Conservation (phyloP, 2,797 vertebrate genomes). For the Glyptemys insculpta region DNA sequence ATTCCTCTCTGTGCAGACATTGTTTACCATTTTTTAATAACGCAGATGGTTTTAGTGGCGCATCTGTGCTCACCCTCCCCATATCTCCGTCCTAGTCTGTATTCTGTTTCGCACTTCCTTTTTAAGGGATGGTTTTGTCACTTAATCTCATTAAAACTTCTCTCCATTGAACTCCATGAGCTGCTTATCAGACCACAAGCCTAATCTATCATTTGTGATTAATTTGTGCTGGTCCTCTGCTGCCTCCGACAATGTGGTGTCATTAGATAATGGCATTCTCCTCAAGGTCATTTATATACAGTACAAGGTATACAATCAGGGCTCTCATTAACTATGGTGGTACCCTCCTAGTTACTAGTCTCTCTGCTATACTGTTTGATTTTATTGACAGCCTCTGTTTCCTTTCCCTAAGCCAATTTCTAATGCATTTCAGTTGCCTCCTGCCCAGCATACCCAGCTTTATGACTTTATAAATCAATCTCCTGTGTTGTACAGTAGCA, state of each 20-base stretch:
- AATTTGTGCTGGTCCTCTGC: slow-evolving; percentile 47
- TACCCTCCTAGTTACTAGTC: slow-evolving; percentile 32
- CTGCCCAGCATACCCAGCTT: background rate
- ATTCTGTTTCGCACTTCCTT: slow-evolving; percentile 62
- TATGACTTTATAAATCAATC: slow-evolving; percentile 45
- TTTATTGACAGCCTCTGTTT: slow-evolving; percentile 42
- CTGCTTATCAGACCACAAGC: slow-evolving; percentile 73
- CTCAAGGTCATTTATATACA: slow-evolving; percentile 63
- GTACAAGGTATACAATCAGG: background rate
- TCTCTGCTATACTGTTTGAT: slow-evolving; percentile 2
- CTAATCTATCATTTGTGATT: slow-evolving; percentile 73
- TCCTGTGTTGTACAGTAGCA: background rate
- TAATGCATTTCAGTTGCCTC: background rate
- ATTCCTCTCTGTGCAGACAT: slow-evolving; percentile 49
- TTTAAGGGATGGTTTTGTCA: slow-evolving; percentile 62
- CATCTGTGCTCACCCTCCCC: slow-evolving; percentile 43
- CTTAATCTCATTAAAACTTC: slow-evolving; percentile 76
- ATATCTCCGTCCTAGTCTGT: slow-evolving; percentile 54
- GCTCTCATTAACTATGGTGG: background rate
- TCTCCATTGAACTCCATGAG: slow-evolving; percentile 51
- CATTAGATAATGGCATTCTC: slow-evolving; percentile 58
- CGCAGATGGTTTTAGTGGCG: slow-evolving; percentile 67
- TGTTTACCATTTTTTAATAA: slow-evolving; percentile 67
- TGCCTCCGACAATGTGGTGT: slow-evolving; percentile 69
- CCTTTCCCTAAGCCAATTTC: background rate